phyloP scores from a whole-genome alignment of 2,113 vertebrate genomes.

The Psilopsiagon aurifrons region DNA sequence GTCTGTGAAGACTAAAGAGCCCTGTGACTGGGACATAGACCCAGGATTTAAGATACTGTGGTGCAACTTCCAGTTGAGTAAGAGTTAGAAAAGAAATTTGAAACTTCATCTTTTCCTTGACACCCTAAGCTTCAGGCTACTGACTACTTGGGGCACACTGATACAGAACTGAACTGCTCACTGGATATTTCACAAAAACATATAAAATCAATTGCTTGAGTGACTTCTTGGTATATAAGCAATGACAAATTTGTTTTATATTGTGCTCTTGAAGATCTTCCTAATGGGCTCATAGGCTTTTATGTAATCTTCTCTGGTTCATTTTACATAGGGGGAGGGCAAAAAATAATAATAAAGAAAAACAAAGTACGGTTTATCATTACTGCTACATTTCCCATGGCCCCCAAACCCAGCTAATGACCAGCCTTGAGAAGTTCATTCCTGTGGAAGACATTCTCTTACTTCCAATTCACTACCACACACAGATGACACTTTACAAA shows the following conservation, averaged over 20 bases:
- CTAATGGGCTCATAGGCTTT: neutral
- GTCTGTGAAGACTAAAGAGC: neutral
- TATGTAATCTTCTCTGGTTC: neutral
- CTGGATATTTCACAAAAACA: neutral
- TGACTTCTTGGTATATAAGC: neutral
- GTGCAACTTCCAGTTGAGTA: neutral
- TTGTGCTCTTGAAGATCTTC: neutral
- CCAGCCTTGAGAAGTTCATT: conserved; percentile 65
- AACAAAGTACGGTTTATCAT: conserved; percentile 19
- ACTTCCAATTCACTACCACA: conserved; percentile 68
- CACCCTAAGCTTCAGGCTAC: neutral
- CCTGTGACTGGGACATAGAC: neutral
- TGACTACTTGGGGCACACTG: neutral
- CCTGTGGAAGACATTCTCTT: conserved; percentile 72
- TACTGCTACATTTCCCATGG: conserved; percentile 34
- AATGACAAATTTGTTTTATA: neutral
- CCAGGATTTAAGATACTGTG: neutral
- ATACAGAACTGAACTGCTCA: neutral
- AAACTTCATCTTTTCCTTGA: neutral
- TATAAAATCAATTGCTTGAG: neutral
- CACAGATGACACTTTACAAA: conserved; percentile 69
- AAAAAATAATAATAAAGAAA: neutral
- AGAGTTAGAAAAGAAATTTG: neutral
- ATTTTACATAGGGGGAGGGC: neutral
- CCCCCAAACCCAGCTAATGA: conserved; percentile 57